Base-by-base conservation (phyloP, 2,888 invertebrate genomes). In the Pyrochroa serraticornis region DNA sequence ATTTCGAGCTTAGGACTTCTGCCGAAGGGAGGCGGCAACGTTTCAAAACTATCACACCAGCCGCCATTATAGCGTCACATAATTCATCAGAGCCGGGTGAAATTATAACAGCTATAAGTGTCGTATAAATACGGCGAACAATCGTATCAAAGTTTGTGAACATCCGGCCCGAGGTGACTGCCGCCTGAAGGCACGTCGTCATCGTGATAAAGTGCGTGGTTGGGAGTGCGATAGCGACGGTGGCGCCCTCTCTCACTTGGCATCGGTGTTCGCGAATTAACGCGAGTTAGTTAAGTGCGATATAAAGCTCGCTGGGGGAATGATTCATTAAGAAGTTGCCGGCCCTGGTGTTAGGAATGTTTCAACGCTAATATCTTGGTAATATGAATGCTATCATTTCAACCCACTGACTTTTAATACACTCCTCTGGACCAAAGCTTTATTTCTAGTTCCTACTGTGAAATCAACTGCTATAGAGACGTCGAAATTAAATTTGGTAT, bases 271-370 rank as follows among this genome's bases (percentile, higher is more conserved):
- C 62, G 55, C 60, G 62, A 69, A 70, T 71, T 68, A 71, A 71
- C 70, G 66, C 63, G 66, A 67, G 68, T 70, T 69, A 64, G 69
- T 70, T 69, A 68, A 70, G 66, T 68, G 67, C 70, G 66, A 70
- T 67, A 66, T 70, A 72, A 69, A 69, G 70, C 69, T 68, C 69
- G 64, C 70, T 63, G 58, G 70, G 70, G 70, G 67, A 65, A 70
- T 65, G 70, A 71, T 71, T 71, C 72, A 72, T 72, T 71, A 72
- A 68, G 70, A 70, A 71, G 69, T 70, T 70, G 66, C 62, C 64
- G 62, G 60, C 53, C 56, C 58, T 62, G 55, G 50, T 57, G 54
- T 46, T 54, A 42, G 60, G 46, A 67, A 65, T 64, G 64, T 67
- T 61, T 60, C 60, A 59, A 56, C 61, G 64, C 67, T 69, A 70